A percentile compares a stretch with the other conserved stretches of the same genome.
These are phyloP conservation scores for Drosophila ustulata DNA, from an alignment of 2,888 invertebrate species.

Conservation along the genomic window DNA sequence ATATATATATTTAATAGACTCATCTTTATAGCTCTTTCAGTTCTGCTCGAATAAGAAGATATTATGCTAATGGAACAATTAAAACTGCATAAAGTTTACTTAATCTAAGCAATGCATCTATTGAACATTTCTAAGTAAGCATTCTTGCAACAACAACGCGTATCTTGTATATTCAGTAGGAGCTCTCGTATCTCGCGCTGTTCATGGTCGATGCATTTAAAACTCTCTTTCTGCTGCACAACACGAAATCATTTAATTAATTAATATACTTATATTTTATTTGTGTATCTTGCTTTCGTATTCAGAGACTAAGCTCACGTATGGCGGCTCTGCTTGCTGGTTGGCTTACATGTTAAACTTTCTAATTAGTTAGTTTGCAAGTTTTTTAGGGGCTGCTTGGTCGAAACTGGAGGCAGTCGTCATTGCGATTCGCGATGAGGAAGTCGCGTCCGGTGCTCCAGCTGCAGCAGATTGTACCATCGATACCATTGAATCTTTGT, in stretches of 20 bases:
- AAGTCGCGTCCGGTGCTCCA: slow-evolving; percentile 76
- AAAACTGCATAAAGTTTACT: not conserved
- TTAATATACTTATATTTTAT: slow-evolving; percentile 64
- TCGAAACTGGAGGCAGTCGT: slow-evolving; percentile 67
- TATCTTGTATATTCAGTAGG: slow-evolving; percentile 21
- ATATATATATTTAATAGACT: not conserved
- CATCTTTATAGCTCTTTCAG: not conserved
- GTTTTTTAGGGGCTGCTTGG: slow-evolving; percentile 72
- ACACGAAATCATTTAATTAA: slow-evolving; percentile 74
- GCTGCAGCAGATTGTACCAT: slow-evolving; percentile 41
- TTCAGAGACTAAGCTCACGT: slow-evolving; percentile 21
- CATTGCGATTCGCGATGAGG: slow-evolving; percentile 82
- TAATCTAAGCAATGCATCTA: slow-evolving; percentile 13
- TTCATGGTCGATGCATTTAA: slow-evolving; percentile 72
- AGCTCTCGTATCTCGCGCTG: slow-evolving; percentile 45
- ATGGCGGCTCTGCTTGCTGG: not conserved
- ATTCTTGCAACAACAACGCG: slow-evolving; percentile 21
- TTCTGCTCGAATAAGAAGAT: not conserved
- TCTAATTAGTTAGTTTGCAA: slow-evolving; percentile 66
- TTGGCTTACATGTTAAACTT: slow-evolving; percentile 59
- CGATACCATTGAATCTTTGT: slow-evolving; percentile 36
- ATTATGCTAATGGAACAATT: not conserved
- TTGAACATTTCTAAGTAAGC: slow-evolving; percentile 3
- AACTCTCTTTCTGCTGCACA: slow-evolving; percentile 69
- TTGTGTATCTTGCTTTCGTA: slow-evolving; percentile 65